phyloP scores from a whole-genome alignment of 2,797 vertebrate species.

The Hirundo rustica region DNA sequence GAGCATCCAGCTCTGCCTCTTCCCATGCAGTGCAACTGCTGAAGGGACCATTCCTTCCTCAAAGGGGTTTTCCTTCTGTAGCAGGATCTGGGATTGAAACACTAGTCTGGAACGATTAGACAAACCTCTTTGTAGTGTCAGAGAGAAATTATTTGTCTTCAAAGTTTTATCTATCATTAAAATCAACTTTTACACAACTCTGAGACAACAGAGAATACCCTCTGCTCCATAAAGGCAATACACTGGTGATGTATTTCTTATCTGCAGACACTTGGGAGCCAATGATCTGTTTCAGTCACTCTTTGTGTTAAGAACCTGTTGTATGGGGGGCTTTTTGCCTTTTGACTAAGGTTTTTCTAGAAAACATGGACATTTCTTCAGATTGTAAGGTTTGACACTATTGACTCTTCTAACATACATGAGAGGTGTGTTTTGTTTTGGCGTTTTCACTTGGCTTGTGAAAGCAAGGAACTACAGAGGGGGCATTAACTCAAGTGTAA shows the following conservation, averaged over 20 bases:
- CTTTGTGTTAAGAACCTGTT: neutral
- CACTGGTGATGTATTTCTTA: neutral
- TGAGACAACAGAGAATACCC: neutral
- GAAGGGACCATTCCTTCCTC: neutral
- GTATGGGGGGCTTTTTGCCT: fast-evolving
- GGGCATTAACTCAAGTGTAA: neutral
- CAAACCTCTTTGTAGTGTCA: neutral
- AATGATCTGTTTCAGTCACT: neutral
- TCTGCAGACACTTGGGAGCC: neutral
- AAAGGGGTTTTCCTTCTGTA: neutral
- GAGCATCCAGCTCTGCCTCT: neutral
- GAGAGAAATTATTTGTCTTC: neutral
- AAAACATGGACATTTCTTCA: neutral
- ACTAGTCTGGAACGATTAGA: neutral
- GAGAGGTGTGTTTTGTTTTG: neutral
- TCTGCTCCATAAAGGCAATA: neutral
- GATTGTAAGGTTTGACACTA: neutral
- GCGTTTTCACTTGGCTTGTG: neutral
- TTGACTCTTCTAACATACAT: neutral
- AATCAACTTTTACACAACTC: neutral
- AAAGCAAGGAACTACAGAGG: neutral
- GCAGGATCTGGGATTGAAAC: neutral
- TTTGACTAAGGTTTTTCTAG: neutral
- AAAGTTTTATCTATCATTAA: neutral
- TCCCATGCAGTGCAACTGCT: neutral